Conservation (phyloP, 1,140 invertebrate genomes). For the Drosophila persimilis region DNA sequence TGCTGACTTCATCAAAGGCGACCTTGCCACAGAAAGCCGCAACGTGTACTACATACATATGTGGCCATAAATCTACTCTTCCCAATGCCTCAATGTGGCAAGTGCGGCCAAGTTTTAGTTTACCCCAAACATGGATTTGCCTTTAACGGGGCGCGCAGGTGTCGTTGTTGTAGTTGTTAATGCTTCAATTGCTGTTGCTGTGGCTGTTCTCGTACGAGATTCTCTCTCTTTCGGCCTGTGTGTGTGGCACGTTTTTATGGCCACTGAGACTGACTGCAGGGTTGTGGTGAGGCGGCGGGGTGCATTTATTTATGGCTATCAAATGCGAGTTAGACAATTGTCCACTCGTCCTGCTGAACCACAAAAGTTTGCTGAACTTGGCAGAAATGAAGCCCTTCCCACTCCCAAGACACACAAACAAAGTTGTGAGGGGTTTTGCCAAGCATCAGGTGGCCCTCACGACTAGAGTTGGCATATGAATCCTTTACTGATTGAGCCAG, state of each 20-base stretch:
- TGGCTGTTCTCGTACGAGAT: constrained; percentile 18
- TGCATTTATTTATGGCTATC: constrained; percentile 45
- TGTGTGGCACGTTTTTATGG: constrained; percentile 45
- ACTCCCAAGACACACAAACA: neutral
- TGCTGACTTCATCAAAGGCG: constrained; percentile 41
- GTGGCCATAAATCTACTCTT: constrained; percentile 38
- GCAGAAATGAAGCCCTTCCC: constrained; percentile 13
- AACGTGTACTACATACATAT: neutral
- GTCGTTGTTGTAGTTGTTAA: constrained; percentile 28
- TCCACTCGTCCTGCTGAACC: neutral
- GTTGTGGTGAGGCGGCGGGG: neutral
- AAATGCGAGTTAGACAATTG: constrained; percentile 42
- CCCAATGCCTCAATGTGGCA: neutral
- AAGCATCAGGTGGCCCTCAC: constrained; percentile 18
- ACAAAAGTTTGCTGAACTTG: constrained; percentile 40
- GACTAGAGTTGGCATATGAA: too few species aligned
- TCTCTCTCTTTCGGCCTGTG: constrained; percentile 13
- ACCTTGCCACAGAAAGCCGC: constrained; percentile 29
- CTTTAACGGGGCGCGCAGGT: constrained; percentile 47
- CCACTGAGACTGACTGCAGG: constrained; percentile 16
- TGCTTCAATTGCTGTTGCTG: constrained; percentile 13
- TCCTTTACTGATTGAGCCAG: too few species aligned
- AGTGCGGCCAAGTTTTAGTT: constrained; percentile 32
- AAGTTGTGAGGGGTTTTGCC: constrained; percentile 5
- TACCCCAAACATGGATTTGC: constrained; percentile 43